Conservation (phyloP, 2,888 invertebrate species). For the Automeris io region DNA sequence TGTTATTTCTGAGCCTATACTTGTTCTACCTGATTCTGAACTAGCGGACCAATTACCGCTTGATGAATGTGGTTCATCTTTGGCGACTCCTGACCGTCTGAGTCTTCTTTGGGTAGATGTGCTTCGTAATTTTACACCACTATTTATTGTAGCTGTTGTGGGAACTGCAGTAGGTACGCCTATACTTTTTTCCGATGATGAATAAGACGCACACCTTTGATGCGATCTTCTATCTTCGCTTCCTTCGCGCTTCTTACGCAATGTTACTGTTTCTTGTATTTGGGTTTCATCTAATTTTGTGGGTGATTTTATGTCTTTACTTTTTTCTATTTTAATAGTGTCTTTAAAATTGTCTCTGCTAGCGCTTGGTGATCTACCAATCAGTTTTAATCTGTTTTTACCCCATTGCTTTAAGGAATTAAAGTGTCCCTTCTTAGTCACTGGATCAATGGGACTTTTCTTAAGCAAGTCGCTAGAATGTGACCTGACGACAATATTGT, state of each 20-base stretch:
- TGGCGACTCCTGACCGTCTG: constrained; percentile 80
- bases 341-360: constrained; percentile 72
- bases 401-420: constrained; percentile 92
- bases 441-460: constrained; percentile 79
- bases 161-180: constrained; percentile 73
- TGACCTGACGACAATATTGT: constrained; percentile 78
- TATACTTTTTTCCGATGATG: constrained; percentile 84
- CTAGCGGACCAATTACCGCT: constrained; percentile 97
- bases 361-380: constrained; percentile 79
- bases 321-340: constrained; percentile 52
- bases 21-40: constrained; percentile 91
- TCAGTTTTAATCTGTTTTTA: constrained; percentile 84
- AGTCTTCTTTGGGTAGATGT: constrained; percentile 84
- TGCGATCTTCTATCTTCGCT: constrained; percentile 82
- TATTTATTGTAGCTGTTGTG: constrained; percentile 74
- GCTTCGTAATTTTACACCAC: constrained; percentile 85
- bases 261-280: constrained; percentile 81
- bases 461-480: constrained; percentile 87
- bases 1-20: constrained; percentile 90
- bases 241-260: constrained; percentile 77
- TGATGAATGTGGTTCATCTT: constrained; percentile 91
- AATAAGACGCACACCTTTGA: constrained; percentile 87
- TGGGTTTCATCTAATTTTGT: constrained; percentile 73
- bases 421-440: constrained; percentile 80
- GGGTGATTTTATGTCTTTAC: constrained; percentile 57